Percentiles rank a stretch among this genome's conserved stretches.
Evolutionary conservation across 2,888 invertebrate genomes (phyloP).

Genomic region (Abrostola triplasia): DNA sequence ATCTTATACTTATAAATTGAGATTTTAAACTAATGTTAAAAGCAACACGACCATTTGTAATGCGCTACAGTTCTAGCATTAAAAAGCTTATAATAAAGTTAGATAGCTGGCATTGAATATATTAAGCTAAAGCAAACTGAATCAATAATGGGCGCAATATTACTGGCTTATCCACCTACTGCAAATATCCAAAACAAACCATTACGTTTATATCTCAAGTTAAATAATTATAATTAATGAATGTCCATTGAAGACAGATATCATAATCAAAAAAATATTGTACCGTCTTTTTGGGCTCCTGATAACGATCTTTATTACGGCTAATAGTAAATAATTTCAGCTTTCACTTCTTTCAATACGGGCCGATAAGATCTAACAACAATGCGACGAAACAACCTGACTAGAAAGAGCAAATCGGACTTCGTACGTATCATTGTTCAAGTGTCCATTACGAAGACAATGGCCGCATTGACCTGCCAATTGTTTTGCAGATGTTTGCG

Average conservation of each 20-base stretch:
- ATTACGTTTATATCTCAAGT: conserved; percentile 6
- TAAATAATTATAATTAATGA: conserved; percentile 11
- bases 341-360: conserved; percentile 51
- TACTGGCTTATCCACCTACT: not conserved
- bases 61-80: too few relatives aligned
- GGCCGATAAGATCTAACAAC: conserved; percentile 41
- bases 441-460: conserved; percentile 42
- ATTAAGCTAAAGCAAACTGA: too few relatives aligned
- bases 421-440: conserved; percentile 47
- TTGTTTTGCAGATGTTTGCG: conserved; percentile 25
- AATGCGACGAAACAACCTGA: conserved; percentile 18
- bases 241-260: conserved; percentile 12
- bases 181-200: not conserved
- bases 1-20: not conserved
- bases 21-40: not conserved
- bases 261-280: conserved; percentile 10
- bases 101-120: too few relatives aligned
- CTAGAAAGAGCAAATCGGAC: conserved; percentile 21
- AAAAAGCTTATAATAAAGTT: too few relatives aligned
- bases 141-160: too few relatives aligned
- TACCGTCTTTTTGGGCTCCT: conserved; percentile 16
- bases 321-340: conserved; percentile 40
- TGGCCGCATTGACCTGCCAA: conserved; percentile 37
- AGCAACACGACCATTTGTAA: too few relatives aligned
- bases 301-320: conserved; percentile 44